Evolutionary conservation across 2,113 vertebrate genomes (phyloP).

Genomic region (Notarius quadriscutis): DNA sequence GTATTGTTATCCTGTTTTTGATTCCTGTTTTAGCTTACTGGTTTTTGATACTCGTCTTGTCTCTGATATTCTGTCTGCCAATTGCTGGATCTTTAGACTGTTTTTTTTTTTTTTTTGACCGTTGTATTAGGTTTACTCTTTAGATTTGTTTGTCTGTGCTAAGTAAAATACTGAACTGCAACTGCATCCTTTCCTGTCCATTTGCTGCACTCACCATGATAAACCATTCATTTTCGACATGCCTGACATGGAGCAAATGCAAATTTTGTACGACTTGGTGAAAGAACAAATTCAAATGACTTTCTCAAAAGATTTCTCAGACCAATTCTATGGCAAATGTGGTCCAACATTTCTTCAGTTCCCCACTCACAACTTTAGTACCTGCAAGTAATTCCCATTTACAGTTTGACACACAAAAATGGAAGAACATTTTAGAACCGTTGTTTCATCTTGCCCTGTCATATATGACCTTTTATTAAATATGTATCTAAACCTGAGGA

Average conservation of each 20-base stretch:
- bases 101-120: no score
- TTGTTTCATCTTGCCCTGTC: not conserved
- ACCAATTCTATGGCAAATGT: not conserved
- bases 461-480: not conserved
- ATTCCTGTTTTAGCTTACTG: no score
- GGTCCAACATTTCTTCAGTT: not conserved
- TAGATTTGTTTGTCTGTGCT: no score
- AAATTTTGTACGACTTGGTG: not conserved
- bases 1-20: no score
- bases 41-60: no score
- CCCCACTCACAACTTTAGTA: not conserved
- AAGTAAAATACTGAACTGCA: no score
- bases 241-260: not conserved
- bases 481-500: not conserved
- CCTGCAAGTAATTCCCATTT: not conserved
- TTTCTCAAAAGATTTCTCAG: not conserved
- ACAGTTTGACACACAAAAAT: not conserved
- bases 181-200: no score
- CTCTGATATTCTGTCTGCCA: no score
- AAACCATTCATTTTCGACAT: not conserved
- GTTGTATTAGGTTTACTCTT: no score
- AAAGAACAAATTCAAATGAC: not conserved
- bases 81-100: no score
- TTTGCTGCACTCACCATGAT: no score
- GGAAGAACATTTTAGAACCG: not conserved